Evolutionary conservation across 2,888 invertebrate species (phyloP).

Genomic region (Drosophila imparisetae): DNA sequence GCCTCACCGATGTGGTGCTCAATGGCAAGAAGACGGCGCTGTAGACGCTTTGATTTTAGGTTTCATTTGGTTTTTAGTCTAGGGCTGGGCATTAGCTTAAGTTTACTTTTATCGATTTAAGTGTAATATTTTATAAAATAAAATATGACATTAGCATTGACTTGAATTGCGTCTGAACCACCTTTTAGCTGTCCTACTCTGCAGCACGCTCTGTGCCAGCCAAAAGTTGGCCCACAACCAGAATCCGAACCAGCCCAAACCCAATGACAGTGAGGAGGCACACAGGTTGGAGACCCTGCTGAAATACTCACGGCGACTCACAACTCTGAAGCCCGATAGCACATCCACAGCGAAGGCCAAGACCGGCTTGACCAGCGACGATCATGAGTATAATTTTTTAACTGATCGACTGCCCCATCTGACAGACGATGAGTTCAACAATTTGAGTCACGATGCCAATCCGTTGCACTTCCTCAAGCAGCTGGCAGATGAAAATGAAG

Average conservation of each 20-base stretch:
- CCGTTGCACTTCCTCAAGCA: constrained; percentile 71
- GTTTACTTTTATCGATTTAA: constrained; percentile 25
- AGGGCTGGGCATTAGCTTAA: constrained; percentile 39
- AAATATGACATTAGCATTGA: constrained; percentile 55
- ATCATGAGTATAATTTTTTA: constrained; percentile 53
- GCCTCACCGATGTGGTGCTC: constrained; percentile 61
- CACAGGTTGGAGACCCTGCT: constrained; percentile 20
- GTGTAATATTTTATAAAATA: constrained; percentile 72
- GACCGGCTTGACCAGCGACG: neutral
- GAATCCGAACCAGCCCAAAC: neutral
- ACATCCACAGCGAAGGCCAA: constrained; percentile 2
- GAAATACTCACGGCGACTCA: neutral
- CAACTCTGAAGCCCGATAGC: constrained; percentile 17
- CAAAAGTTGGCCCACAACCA: constrained; percentile 5
- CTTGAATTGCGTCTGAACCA: neutral
- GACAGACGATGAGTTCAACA: constrained; percentile 65
- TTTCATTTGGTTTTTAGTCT: constrained; percentile 7
- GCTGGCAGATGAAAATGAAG: neutral
- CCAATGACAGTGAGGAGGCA: constrained; percentile 16
- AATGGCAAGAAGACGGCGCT: constrained; percentile 61
- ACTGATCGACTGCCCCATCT: constrained; percentile 64
- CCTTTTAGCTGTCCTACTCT: constrained; percentile 47
- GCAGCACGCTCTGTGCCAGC: constrained; percentile 6
- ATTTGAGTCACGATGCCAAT: constrained; percentile 67
- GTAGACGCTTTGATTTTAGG: constrained; percentile 9